phyloP scores from a whole-genome alignment of 2,113 vertebrate genomes.

The Phylloscopus whistleri region DNA sequence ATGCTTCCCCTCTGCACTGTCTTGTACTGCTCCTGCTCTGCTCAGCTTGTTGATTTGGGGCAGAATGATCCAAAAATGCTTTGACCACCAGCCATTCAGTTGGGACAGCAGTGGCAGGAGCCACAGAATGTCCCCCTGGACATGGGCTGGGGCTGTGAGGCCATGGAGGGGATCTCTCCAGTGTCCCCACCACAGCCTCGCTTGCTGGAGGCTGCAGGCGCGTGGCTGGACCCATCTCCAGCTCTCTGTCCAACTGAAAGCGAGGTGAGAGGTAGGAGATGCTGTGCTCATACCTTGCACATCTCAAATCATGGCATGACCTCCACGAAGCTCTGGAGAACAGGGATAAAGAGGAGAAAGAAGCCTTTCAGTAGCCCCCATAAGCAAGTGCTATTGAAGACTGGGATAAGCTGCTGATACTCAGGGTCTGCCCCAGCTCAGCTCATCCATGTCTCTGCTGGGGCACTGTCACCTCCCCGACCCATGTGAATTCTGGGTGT shows the following conservation, averaged over 20 bases:
- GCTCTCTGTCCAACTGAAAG: neutral
- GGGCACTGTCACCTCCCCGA: rapidly evolving
- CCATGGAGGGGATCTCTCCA: rapidly evolving
- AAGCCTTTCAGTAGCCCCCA: neutral
- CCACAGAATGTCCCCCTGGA: rapidly evolving
- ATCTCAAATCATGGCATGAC: neutral
- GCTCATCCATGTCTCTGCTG: neutral
- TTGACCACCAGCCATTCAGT: neutral
- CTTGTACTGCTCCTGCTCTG: conserved; percentile 12
- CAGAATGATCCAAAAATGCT: neutral
- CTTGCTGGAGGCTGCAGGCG: neutral
- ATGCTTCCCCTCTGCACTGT: conserved; percentile 2
- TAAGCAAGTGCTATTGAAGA: neutral
- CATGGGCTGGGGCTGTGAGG: neutral
- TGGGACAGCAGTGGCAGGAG: neutral
- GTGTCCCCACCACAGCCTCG: rapidly evolving
- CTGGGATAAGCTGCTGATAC: neutral
- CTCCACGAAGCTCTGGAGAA: neutral
- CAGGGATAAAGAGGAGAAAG: neutral
- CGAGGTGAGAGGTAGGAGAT: neutral
- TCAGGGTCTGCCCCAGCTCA: neutral
- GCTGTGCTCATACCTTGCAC: neutral
- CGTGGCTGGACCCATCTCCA: neutral
- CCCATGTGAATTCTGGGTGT: neutral
- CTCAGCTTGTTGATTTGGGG: neutral